Base-by-base conservation (phyloP, 2,888 invertebrate genomes). In the Aphidoletes aphidimyza region DNA sequence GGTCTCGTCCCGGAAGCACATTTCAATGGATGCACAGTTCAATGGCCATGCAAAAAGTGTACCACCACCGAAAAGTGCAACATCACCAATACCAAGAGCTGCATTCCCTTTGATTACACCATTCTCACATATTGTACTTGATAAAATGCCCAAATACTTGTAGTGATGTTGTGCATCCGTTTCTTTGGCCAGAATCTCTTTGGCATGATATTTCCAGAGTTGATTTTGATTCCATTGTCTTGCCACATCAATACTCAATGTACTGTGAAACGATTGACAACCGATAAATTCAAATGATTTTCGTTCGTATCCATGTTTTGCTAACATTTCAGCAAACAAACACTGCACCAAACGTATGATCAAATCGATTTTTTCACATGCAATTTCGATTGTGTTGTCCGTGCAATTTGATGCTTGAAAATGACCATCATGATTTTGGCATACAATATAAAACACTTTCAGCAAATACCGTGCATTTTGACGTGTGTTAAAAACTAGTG, bases 31-130 rank as follows among this genome's bases (percentile, higher is more conserved):
- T 8, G 92, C 91, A 85, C 96, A 90, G 83, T 89, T 90, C 39
- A 92, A 92, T 0, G 98, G 96, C 98, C 98, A 98, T 1, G 97
- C 95, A 89, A 97, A 96, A 84, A 98, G 92, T 88, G 95, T 97
- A 0, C 94, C 97, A 0, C 96, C 95, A 9, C 98, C 97, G 88
- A 98, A 96, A 19, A 98, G 90, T 9, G 98, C 98, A 85, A 98
- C 91, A 0, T 97, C 97, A 37, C 98, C 98, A 22, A 96, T 95
- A 54, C 98, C 98, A 85, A 98, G 91, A 0, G 98, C 97, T n/a
- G 95, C 95, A 89, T 97, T 95, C 0, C 94, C 96, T 88, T 94
- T 93, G 9, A 95, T 94, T 86, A 94, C 91, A 0, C 92, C 91
- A 87, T 94, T 90, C 87, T 93, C 91, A 89, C 95, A 97, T 87